Evolutionary conservation across 1,140 invertebrate genomes (phyloP).

Genomic region (Euura saliciscinereae): DNA sequence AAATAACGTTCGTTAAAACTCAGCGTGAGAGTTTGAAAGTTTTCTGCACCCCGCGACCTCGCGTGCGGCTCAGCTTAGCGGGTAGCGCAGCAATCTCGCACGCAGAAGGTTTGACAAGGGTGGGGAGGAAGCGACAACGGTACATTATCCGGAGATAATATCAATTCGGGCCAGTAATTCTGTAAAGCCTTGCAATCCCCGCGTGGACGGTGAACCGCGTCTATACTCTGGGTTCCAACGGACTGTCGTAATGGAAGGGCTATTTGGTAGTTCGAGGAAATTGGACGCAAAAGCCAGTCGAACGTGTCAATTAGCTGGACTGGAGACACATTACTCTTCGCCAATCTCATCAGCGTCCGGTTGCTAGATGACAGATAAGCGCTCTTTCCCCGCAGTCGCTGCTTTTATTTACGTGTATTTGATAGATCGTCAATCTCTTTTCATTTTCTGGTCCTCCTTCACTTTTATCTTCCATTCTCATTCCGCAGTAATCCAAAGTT

Average conservation of each 20-base stretch:
- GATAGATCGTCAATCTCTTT: too few relatives aligned
- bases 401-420: too few relatives aligned
- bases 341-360: neutral
- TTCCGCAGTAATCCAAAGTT: too few relatives aligned
- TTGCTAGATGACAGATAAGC: neutral
- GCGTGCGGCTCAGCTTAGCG: neutral
- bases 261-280: slow-evolving; percentile 7
- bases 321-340: slow-evolving; percentile 4
- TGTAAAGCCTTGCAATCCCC: neutral
- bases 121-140: neutral
- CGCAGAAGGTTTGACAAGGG: neutral
- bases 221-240: neutral
- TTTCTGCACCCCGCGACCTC: neutral
- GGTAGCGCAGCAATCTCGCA: neutral
- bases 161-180: slow-evolving; percentile 3
- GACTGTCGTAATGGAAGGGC: neutral
- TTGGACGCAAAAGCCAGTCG: slow-evolving; percentile 6
- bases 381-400: neutral
- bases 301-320: slow-evolving; percentile 4
- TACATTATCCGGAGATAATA: slow-evolving; percentile 7
- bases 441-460: too few relatives aligned
- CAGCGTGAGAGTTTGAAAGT: too few relatives aligned
- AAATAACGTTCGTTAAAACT: too few relatives aligned
- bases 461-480: too few relatives aligned
- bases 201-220: neutral